phyloP scores from a whole-genome alignment of 92 coral and sea anemone genomes.

The Epizoanthus scotinus region DNA sequence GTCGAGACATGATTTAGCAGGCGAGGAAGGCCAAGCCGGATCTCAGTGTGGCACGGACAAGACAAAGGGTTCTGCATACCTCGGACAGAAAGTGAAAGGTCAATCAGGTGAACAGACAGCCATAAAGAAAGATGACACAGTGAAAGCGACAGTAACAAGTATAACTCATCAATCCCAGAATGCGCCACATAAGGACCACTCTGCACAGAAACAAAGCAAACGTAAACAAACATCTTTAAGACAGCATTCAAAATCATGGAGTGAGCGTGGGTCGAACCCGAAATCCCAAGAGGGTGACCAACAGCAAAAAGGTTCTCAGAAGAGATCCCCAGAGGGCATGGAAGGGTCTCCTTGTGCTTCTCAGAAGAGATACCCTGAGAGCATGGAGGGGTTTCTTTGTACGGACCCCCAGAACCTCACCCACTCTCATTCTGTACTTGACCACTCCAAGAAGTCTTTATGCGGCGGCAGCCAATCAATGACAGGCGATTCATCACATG shows the following conservation, averaged over 20 bases:
- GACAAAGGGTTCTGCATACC: background rate
- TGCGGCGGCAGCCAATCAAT: background rate
- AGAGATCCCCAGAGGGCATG: background rate
- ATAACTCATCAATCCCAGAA: background rate
- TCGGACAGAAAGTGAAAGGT: too few species aligned
- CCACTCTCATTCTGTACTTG: background rate
- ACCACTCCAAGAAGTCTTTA: background rate
- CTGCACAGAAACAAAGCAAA: background rate
- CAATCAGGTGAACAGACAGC: background rate
- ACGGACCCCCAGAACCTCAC: background rate
- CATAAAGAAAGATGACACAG: background rate
- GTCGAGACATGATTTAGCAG: background rate
- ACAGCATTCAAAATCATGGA: slow-evolving; percentile 32
- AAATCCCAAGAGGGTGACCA: background rate
- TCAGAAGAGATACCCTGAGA: background rate
- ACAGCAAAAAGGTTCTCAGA: background rate
- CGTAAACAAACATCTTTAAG: slow-evolving; percentile 14
- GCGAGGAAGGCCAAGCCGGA: background rate
- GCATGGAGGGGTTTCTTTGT: background rate
- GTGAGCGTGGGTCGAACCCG: slow-evolving; percentile 5
- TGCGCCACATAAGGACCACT: background rate
- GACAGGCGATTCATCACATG: background rate
- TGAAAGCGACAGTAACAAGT: background rate
- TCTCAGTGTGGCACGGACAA: background rate
- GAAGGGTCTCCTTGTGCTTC: background rate